A percentile compares a stretch with the other conserved stretches of the same genome.
Conservation (phyloP, 2,888 invertebrate genomes). For the Plebejus anna region DNA sequence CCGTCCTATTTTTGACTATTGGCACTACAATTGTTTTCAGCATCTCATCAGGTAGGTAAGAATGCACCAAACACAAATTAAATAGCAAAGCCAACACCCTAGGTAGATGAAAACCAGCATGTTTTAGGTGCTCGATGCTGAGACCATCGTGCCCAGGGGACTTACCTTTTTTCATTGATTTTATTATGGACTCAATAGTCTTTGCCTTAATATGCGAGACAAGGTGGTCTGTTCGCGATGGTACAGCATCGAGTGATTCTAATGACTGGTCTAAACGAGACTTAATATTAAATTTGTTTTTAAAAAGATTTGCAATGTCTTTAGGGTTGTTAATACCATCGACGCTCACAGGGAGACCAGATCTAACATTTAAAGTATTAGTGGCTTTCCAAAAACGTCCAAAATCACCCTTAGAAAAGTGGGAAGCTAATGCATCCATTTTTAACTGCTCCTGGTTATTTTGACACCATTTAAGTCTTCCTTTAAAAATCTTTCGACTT, state of each 20-base stretch:
- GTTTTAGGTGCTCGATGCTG: neutral
- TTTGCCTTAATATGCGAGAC: neutral
- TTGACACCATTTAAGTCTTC: neutral
- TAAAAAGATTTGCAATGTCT: neutral
- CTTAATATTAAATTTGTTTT: neutral
- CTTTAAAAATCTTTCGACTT: neutral
- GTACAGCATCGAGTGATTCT: neutral
- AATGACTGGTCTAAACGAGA: neutral
- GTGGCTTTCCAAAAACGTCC: slow-evolving; percentile 17
- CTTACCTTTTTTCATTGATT: neutral
- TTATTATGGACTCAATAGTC: neutral
- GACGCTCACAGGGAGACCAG: neutral
- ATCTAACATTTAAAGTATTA: neutral
- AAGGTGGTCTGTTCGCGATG: neutral
- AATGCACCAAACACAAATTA: neutral
- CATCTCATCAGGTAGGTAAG: neutral
- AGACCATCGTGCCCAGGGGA: neutral
- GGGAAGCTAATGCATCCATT: neutral
- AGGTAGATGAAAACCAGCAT: neutral
- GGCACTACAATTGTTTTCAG: slow-evolving; percentile 31
- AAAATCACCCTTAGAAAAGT: neutral
- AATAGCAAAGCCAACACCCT: neutral
- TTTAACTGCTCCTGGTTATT: neutral
- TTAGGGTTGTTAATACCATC: neutral
- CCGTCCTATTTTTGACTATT: slow-evolving; percentile 32